phyloP scores from a whole-genome alignment of 23 tunicate species.

The Trididemnum nubilum region DNA sequence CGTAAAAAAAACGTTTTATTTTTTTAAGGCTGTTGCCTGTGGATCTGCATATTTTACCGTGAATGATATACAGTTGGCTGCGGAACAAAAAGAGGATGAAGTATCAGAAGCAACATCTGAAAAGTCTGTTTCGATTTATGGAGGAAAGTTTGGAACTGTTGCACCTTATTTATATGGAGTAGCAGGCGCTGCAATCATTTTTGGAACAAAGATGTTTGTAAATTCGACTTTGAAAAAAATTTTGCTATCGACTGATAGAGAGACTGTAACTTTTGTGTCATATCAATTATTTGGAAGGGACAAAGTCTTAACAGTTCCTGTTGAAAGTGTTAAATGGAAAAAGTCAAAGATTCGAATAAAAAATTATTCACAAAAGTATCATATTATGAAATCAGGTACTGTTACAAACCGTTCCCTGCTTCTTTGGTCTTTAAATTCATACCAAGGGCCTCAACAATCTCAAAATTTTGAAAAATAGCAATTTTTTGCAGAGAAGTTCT shows the following conservation, averaged over 20 bases:
- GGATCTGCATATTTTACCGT: neutral
- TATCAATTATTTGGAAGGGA: conserved; percentile 16
- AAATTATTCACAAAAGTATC: neutral
- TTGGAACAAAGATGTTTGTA: neutral
- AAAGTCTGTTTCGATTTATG: neutral
- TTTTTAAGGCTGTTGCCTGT: conserved; percentile 28
- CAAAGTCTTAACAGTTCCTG: conserved; percentile 15
- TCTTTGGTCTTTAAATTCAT: neutral
- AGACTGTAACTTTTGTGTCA: conserved; percentile 29
- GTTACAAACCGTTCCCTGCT: conserved; percentile 9
- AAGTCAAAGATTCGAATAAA: conserved; percentile 1
- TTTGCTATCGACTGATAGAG: conserved; percentile 19
- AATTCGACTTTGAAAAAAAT: conserved; percentile 9
- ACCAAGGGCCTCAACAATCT: neutral
- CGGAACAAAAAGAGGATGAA: neutral
- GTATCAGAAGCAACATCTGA: neutral
- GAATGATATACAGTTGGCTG: neutral
- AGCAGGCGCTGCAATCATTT: neutral
- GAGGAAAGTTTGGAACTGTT: neutral
- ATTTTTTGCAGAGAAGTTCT: too few species aligned
- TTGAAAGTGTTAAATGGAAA: neutral
- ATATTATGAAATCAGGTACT: conserved; percentile 14
- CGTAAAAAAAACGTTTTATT: too few species aligned
- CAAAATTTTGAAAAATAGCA: too few species aligned
- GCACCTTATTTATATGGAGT: conserved; percentile 5